A percentile compares a stretch with the other conserved stretches of the same genome.
Evolutionary conservation across 2,797 vertebrate species (phyloP).

Genomic region (Manis pentadactyla): DNA sequence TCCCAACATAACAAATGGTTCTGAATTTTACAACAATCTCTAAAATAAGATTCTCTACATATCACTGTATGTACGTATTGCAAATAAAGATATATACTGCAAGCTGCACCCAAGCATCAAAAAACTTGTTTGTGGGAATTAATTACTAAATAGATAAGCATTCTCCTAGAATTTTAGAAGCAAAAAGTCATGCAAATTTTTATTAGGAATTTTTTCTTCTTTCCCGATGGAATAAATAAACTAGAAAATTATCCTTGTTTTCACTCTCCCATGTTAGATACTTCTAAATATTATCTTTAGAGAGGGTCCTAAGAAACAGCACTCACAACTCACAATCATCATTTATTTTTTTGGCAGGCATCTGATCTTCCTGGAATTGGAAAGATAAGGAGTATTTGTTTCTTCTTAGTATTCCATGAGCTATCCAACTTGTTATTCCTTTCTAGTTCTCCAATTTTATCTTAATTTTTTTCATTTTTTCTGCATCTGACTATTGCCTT

Average conservation of each 20-base stretch:
- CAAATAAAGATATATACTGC: conserved; percentile 55
- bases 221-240: not conserved
- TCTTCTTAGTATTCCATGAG: not conserved
- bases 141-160: conserved; percentile 49
- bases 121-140: conserved; percentile 65
- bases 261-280: not conserved
- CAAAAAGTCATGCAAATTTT: not conserved
- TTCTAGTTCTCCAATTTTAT: not conserved
- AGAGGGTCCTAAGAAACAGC: not conserved
- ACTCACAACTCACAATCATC: not conserved
- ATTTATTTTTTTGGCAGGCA: not conserved
- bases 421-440: not conserved
- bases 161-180: conserved; percentile 31
- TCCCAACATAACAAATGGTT: conserved; percentile 63
- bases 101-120: conserved; percentile 34
- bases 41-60: conserved; percentile 57
- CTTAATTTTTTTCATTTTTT: not conserved
- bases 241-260: not conserved
- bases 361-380: not conserved
- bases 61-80: conserved; percentile 47
- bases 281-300: not conserved
- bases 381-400: not conserved
- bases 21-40: conserved; percentile 70
- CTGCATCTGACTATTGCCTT: not conserved
- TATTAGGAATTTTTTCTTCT: not conserved